Evolutionary conservation across 2,113 vertebrate genomes (phyloP).

Genomic region (Hippopotamus amphibius): DNA sequence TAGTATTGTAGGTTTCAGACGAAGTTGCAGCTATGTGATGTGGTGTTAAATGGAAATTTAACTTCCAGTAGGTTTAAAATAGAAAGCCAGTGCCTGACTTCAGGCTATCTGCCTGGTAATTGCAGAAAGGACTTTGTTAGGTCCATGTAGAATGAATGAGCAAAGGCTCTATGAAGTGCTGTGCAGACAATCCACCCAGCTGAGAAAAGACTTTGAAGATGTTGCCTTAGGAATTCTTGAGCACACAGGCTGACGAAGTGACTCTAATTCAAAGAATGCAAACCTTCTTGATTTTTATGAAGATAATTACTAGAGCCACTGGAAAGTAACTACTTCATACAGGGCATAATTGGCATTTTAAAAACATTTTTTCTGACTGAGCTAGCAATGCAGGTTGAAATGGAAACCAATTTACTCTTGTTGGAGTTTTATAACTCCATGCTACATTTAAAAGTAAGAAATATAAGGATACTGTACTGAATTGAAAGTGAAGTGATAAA

Average conservation of each 20-base stretch:
- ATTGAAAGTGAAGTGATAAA: not conserved
- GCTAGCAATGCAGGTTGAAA: slow-evolving; percentile 48
- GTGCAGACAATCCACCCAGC: slow-evolving; percentile 30
- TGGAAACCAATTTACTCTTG: slow-evolving; percentile 31
- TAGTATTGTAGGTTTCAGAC: slow-evolving; percentile 10
- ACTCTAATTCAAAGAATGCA: slow-evolving; percentile 69
- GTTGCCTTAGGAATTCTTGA: slow-evolving; percentile 58
- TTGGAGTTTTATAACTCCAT: not conserved
- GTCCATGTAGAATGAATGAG: slow-evolving; percentile 46
- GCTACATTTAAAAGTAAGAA: not conserved
- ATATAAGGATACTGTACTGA: not conserved
- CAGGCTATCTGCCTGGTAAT: slow-evolving; percentile 25
- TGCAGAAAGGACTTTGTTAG: slow-evolving; percentile 50
- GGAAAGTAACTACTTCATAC: slow-evolving; percentile 38
- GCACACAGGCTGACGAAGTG: not conserved
- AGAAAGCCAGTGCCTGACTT: slow-evolving; percentile 27
- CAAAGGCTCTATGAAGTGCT: not conserved
- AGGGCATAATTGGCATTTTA: slow-evolving; percentile 53
- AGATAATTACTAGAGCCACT: slow-evolving; percentile 36
- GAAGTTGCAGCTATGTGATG: slow-evolving; percentile 44
- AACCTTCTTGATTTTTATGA: slow-evolving; percentile 68
- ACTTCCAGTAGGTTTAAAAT: slow-evolving; percentile 53
- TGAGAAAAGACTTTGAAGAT: slow-evolving; percentile 71
- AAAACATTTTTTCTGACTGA: slow-evolving; percentile 57
- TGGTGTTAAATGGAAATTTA: slow-evolving; percentile 53